A percentile compares a stretch with the other conserved stretches of the same genome.
Evolutionary conservation across 1,140 invertebrate species (phyloP).

Genomic region (Heliconius melpomene): DNA sequence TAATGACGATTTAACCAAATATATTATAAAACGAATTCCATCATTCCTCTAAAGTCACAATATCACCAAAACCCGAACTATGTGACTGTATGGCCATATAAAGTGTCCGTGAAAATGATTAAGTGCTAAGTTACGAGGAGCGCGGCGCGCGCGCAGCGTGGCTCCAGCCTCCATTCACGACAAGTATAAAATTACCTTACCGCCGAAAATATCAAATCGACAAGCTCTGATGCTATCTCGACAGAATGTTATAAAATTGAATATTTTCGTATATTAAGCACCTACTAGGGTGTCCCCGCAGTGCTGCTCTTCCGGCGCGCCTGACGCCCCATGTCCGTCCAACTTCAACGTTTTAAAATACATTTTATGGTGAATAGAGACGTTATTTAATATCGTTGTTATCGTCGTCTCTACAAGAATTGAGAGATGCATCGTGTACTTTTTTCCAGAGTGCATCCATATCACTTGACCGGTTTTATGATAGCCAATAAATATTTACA

Average conservation of each 20-base stretch:
- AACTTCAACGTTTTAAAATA: conserved; percentile 60
- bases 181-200: conserved; percentile 73
- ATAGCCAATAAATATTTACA: conserved; percentile 54
- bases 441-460: conserved; percentile 33
- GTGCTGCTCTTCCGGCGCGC: conserved; percentile 65
- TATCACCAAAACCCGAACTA: conserved; percentile 37
- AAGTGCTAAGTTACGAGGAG: conserved; percentile 76
- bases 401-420: conserved; percentile 69
- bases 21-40: not conserved
- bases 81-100: conserved; percentile 51
- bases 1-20: not conserved
- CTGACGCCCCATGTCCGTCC: conserved; percentile 41
- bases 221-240: conserved; percentile 72
- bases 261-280: conserved; percentile 74
- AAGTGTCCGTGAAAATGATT: conserved; percentile 75
- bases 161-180: conserved; percentile 65
- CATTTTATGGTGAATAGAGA: conserved; percentile 75
- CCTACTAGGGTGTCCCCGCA: conserved; percentile 54
- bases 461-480: conserved; percentile 56
- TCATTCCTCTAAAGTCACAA: conserved; percentile 22
- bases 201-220: conserved; percentile 80
- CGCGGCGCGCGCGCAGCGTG: conserved; percentile 67
- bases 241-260: conserved; percentile 79
- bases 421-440: conserved; percentile 50
- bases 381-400: conserved; percentile 78